Conservation (phyloP, 2,888 invertebrate genomes). For the Lepidocyrtinus sp. region DNA sequence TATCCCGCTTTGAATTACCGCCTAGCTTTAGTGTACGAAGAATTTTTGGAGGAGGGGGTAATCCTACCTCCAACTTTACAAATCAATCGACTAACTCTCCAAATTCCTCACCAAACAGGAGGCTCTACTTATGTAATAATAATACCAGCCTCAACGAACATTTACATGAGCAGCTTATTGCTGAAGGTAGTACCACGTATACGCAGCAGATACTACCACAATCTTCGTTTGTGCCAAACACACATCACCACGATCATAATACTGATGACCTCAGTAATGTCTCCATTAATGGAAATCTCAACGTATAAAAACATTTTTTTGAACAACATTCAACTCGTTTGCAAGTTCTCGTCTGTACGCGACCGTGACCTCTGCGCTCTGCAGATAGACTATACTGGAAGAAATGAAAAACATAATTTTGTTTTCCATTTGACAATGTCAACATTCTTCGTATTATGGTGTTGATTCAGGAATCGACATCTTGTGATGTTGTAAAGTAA, state of each 20-base stretch:
- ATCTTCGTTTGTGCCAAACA: not conserved
- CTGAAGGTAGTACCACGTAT: conserved; percentile 19
- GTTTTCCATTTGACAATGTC: no score
- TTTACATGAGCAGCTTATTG: conserved; percentile 42
- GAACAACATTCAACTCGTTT: not conserved
- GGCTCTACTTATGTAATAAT: not conserved
- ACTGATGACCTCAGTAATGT: conserved; percentile 1
- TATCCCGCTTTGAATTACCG: conserved; percentile 39
- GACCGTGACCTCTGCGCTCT: no score
- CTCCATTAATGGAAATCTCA: conserved; percentile 12
- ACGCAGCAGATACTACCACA: no score
- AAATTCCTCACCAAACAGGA: conserved; percentile 14
- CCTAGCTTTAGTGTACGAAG: conserved; percentile 38
- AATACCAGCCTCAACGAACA: conserved; percentile 28
- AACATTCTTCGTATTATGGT: no score
- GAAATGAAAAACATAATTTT: no score
- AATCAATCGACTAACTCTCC: conserved; percentile 22
- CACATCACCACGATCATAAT: not conserved
- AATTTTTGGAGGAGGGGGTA: conserved; percentile 30
- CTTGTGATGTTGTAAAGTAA: no score
- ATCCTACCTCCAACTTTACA: not conserved
- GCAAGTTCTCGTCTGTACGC: no score
- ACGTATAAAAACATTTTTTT: not conserved
- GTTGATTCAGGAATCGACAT: no score
- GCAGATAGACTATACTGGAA: no score